Percentiles rank a stretch among this genome's conserved stretches.
Conservation (phyloP, 2,797 vertebrate species). For the Petrocephalus schoutedeni region DNA sequence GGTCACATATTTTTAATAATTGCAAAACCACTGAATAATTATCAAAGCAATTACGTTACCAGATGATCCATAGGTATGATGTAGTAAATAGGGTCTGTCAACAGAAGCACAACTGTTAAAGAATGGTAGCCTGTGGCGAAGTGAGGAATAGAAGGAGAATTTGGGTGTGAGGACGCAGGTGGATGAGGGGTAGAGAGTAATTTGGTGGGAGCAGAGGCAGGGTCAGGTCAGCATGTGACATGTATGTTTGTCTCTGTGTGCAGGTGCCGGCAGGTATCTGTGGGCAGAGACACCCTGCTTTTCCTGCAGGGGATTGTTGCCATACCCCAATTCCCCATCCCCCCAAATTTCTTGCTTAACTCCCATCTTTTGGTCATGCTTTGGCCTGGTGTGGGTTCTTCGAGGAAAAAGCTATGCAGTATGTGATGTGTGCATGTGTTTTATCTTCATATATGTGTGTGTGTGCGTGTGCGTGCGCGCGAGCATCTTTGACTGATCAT, state of each 20-base stretch:
- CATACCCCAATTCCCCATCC: not conserved
- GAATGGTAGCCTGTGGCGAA: not conserved
- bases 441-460: not conserved
- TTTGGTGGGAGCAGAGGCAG: not conserved
- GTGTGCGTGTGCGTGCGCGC: not conserved
- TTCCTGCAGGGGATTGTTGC: not conserved
- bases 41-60: not conserved
- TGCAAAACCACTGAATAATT: not conserved
- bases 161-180: not conserved
- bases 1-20: not conserved
- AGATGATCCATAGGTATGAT: not conserved
- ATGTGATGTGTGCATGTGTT: not conserved
- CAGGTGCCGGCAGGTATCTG: not conserved
- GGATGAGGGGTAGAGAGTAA: not conserved
- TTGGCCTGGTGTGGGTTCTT: not conserved
- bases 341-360: not conserved
- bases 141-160: not conserved
- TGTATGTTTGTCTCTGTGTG: not conserved
- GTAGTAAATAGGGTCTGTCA: not conserved
- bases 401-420: slow-evolving; percentile 4
- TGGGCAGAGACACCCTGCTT: not conserved
- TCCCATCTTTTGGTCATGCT: not conserved
- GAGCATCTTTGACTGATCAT: not conserved
- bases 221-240: not conserved
- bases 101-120: not conserved